phyloP scores from a whole-genome alignment of 2,113 vertebrate species.

The Microtus richardsoni region DNA sequence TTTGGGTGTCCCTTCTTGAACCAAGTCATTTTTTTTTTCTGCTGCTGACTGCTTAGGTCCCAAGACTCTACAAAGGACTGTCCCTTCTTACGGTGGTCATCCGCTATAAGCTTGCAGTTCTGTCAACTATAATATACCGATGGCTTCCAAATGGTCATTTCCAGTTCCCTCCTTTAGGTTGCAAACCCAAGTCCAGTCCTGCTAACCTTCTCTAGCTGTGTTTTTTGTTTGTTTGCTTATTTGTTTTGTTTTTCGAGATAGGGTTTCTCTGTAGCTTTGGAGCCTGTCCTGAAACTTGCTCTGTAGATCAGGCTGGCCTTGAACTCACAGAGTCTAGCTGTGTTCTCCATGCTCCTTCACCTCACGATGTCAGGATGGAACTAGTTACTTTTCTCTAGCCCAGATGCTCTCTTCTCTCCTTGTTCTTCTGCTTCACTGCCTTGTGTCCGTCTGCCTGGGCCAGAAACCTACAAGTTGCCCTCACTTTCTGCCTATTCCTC shows the following conservation, averaged over 20 bases:
- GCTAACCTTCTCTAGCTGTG: not conserved
- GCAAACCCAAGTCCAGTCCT: not conserved
- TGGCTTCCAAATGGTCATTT: not conserved
- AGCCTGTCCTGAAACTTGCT: no score
- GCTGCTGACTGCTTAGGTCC: not conserved
- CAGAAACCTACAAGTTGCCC: not conserved
- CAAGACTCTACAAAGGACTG: not conserved
- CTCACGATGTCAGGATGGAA: not conserved
- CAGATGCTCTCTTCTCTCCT: not conserved
- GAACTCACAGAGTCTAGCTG: no score
- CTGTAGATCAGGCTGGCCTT: no score
- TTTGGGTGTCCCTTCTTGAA: not conserved
- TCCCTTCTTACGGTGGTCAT: not conserved
- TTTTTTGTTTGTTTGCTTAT: no score
- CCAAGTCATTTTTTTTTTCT: not conserved
- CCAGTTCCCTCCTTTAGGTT: not conserved
- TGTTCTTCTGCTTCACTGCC: rapidly evolving
- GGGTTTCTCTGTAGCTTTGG: no score
- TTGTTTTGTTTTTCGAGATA: no score
- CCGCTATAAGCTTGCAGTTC: not conserved
- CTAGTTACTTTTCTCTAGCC: no score
- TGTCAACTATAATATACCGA: not conserved
- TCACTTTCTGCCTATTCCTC: no score
- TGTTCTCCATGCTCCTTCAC: rapidly evolving
- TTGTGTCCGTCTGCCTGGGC: not conserved